Evolutionary conservation across 2,888 invertebrate species (phyloP), one percentile per base, ranked within the genome.

Genomic region (Melanotus villosus): DNA sequence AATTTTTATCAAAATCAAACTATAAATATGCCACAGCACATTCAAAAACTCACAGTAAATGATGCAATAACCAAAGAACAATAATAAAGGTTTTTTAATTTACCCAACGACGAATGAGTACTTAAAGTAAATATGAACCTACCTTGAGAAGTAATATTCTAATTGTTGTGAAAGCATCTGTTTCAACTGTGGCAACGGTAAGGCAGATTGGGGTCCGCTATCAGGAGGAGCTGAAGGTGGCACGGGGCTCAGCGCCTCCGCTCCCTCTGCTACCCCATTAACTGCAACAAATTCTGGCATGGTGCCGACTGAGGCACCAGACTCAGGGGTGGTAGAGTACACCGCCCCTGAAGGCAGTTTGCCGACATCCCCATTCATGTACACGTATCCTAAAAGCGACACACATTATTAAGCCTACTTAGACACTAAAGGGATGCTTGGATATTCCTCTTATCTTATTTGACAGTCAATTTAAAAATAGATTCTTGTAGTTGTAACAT

Each of bases 141-240:
- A 94, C 94, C 94, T 91, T 80, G 94, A 95, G 86, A 96, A 95
- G 85, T 95, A 96, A 84, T 94, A 95, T 86, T 96, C 95, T 80
- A 96, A 88, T 85, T 95, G 95, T 65, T 90, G 89, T 77, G 92
- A 92, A 80, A 96, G 89, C 89, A 92, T 89, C 80, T 90, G 90
- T 85, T 93, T 92, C 50, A 95, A 87, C 84, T 93, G 91, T 77
- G 93, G 92, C 82, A 92, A 86, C 73, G 92, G 89, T 80, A 91
- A 89, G 73, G 86, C 86, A 72, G 86, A 83, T 70, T 84, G 82
- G 70, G 86, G 85, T 72, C 83, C 81, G 82, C 84, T 85, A 70
- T 87, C 85, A 70, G 84, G 83, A 77, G 87, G 85, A 80, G 85
- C 85, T 80, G 82, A 78, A 77, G 83, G 85, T 77, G 85, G 83